Conservation (phyloP, 2,797 vertebrate species). For the Takifugu rubripes region DNA sequence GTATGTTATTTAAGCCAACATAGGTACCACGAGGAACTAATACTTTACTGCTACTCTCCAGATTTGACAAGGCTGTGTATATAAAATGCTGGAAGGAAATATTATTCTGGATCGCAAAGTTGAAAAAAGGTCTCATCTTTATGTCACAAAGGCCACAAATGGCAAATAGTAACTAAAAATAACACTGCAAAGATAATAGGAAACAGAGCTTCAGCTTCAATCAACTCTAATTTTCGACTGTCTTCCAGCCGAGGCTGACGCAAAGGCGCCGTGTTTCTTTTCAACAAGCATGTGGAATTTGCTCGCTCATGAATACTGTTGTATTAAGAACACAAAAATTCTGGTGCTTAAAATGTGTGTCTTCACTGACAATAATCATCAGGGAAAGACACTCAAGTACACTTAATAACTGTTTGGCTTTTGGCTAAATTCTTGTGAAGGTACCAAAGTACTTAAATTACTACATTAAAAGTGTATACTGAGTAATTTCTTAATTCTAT, state of each 20-base stretch:
- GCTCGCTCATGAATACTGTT: not conserved
- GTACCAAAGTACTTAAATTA: no score
- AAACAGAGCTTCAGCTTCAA: not conserved
- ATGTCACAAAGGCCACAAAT: not conserved
- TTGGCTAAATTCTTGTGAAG: no score
- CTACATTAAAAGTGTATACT: no score
- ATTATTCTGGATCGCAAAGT: not conserved
- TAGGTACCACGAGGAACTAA: not conserved
- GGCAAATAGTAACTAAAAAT: not conserved
- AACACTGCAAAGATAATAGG: not conserved
- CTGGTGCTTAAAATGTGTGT: not conserved
- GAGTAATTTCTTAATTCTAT: no score
- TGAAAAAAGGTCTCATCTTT: not conserved
- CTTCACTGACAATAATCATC: not conserved
- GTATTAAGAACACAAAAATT: not conserved
- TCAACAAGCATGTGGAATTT: not conserved
- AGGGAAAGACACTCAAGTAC: not conserved
- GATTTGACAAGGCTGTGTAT: not conserved
- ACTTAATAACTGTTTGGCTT: no score
- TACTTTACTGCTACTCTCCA: no score
- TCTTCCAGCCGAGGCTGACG: not conserved
- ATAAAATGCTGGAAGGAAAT: not conserved
- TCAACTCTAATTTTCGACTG: not conserved
- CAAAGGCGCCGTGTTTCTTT: not conserved
- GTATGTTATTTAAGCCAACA: conserved; percentile 54